These are phyloP conservation scores for Lepus americanus DNA, from an alignment of 2,113 vertebrate species.

Conservation along the genomic window DNA sequence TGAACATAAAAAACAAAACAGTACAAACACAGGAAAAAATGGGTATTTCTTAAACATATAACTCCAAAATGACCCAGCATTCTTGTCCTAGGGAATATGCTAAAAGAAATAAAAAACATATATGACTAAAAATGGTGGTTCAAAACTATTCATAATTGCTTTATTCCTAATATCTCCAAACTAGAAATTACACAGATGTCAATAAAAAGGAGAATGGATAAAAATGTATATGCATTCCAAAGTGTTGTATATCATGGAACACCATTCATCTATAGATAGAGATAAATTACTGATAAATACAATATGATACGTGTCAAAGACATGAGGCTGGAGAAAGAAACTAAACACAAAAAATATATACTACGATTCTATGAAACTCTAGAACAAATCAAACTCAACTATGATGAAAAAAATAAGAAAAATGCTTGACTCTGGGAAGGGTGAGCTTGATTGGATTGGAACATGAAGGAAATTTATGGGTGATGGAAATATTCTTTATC, in stretches of 20 bases:
- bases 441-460: neutral
- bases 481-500: neutral
- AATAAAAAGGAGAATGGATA: conserved; percentile 5
- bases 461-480: neutral
- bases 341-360: neutral
- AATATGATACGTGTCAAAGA: neutral
- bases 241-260: neutral
- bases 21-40: neutral
- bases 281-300: neutral
- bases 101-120: conserved; percentile 8
- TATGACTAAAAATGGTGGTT: neutral
- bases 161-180: conserved; percentile 1
- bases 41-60: neutral
- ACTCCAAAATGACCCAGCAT: neutral
- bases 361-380: neutral
- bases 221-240: neutral
- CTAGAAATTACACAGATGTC: neutral
- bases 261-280: neutral
- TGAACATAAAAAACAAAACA: neutral
- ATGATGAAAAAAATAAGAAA: neutral
- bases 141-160: neutral
- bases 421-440: neutral
- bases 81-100: neutral
- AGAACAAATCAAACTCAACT: neutral
- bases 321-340: neutral